Conservation (phyloP, 2,797 vertebrate species). For the Hirundo rustica region DNA sequence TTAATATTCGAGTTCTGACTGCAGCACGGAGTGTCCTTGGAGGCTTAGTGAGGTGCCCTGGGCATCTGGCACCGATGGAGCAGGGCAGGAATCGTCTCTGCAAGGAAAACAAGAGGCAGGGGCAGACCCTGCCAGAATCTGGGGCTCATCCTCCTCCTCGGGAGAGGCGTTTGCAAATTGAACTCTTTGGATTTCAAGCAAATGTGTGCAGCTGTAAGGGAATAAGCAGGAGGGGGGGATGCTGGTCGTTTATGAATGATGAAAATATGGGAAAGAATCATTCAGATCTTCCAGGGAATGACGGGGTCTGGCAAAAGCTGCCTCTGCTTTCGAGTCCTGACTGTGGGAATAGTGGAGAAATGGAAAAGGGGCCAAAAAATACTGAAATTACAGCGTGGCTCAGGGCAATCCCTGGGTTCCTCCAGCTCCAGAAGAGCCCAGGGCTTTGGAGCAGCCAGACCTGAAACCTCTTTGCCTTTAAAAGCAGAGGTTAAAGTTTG, state of each 20-base stretch:
- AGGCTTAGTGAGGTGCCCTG: not conserved
- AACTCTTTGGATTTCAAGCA: not conserved
- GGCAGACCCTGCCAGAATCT: not conserved
- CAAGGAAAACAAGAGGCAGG: not conserved
- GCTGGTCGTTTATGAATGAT: not conserved
- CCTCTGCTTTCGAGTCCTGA: not conserved
- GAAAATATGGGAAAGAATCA: not conserved
- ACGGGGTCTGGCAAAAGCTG: not conserved
- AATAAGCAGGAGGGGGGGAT: not conserved
- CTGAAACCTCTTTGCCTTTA: not conserved
- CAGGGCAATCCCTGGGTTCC: not conserved
- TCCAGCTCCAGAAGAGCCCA: not conserved
- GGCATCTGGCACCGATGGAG: not conserved
- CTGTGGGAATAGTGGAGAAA: fast-evolving
- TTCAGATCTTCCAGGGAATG: not conserved
- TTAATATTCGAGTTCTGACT: not conserved
- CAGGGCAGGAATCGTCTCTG: not conserved
- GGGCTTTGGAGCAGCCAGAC: not conserved
- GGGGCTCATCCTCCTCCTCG: not conserved
- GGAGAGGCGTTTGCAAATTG: fast-evolving
- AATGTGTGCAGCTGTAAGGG: not conserved
- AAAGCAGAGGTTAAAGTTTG: not conserved
- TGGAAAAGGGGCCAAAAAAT: not conserved
- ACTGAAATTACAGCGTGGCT: not conserved
- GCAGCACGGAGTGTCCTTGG: not conserved